Conservation (phyloP, 2,113 vertebrate genomes). For the Callorhinus ursinus region DNA sequence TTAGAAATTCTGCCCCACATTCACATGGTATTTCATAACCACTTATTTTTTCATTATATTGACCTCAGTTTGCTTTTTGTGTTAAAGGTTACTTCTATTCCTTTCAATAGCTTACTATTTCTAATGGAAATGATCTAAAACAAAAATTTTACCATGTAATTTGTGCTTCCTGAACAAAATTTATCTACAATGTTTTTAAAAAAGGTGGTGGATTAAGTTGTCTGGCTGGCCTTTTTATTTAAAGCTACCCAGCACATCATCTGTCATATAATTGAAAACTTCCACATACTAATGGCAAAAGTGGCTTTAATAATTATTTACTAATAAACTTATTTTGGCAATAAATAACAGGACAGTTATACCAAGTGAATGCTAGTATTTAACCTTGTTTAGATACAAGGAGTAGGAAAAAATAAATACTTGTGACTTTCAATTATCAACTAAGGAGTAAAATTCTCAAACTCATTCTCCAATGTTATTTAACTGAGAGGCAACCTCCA, state of each 20-base stretch:
- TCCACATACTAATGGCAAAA: background rate
- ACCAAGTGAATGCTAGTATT: background rate
- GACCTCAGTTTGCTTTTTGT: constrained; percentile 14
- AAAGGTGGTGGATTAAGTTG: background rate
- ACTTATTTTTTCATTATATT: constrained; percentile 14
- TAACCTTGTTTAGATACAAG: background rate
- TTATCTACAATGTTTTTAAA: background rate
- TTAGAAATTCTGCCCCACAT: background rate
- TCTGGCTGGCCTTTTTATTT: constrained; percentile 14
- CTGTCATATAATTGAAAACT: background rate
- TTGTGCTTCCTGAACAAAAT: constrained; percentile 25
- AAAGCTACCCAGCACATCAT: background rate
- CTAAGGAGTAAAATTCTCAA: constrained; percentile 18
- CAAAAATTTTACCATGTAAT: background rate
- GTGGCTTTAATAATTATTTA: background rate
- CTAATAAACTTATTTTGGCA: background rate
- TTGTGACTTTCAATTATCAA: background rate
- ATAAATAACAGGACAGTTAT: background rate
- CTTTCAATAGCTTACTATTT: background rate
- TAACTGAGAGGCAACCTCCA: background rate
- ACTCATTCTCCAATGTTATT: background rate
- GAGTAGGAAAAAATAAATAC: background rate
- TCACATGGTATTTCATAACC: background rate
- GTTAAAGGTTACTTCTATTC: background rate
- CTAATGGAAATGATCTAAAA: background rate